Evolutionary conservation across 2,888 invertebrate species (phyloP).

Genomic region (Acanthosepion lycidas): DNA sequence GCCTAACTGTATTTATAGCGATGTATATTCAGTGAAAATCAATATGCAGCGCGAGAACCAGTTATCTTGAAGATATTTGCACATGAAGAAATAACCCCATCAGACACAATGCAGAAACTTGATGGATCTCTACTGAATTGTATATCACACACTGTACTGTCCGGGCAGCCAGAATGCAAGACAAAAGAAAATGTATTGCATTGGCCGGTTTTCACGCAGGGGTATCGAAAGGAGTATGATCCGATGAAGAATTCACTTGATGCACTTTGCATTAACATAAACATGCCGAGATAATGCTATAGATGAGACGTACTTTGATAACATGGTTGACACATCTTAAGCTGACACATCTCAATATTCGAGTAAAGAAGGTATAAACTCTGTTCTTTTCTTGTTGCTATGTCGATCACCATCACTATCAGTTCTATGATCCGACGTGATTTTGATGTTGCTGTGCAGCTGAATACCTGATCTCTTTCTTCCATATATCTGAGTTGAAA

Average conservation of each 20-base stretch:
- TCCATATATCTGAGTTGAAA: too few relatives aligned
- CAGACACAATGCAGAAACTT: slow-evolving; percentile 20
- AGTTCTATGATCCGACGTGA: too few relatives aligned
- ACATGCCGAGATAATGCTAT: neutral
- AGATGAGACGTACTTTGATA: too few relatives aligned
- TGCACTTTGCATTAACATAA: neutral
- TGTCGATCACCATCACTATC: too few relatives aligned
- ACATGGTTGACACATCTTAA: too few relatives aligned
- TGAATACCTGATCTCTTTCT: too few relatives aligned
- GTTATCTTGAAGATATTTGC: slow-evolving; percentile 33
- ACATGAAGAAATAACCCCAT: neutral
- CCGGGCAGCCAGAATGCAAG: neutral
- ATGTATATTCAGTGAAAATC: neutral
- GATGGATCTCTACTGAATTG: neutral
- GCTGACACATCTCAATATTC: too few relatives aligned
- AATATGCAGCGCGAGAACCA: neutral
- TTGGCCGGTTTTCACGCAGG: neutral
- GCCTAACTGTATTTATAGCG: neutral
- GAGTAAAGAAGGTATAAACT: too few relatives aligned
- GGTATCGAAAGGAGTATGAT: neutral
- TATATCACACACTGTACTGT: neutral
- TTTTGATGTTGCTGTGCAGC: too few relatives aligned
- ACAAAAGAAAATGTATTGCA: slow-evolving; percentile 18
- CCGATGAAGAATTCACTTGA: neutral
- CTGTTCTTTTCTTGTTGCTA: too few relatives aligned